These are phyloP conservation scores for Falco punctatus DNA, from an alignment of 2,113 vertebrate species.

Conservation along the genomic window DNA sequence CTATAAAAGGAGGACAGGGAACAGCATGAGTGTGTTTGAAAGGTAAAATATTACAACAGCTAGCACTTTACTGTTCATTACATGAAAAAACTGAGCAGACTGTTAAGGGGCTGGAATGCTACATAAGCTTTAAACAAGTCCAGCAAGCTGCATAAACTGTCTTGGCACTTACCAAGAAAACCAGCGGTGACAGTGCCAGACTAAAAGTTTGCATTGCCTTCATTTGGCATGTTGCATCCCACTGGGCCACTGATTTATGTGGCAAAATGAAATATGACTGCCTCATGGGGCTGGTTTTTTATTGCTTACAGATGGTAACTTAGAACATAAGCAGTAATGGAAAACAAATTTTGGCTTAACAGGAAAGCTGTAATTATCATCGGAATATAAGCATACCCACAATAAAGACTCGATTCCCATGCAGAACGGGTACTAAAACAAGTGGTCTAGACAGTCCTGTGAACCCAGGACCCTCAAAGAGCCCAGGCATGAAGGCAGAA, in stretches of 20 bases:
- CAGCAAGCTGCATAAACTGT: background rate
- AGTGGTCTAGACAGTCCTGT: background rate
- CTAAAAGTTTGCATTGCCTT: background rate
- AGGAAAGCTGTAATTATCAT: background rate
- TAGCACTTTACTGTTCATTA: background rate
- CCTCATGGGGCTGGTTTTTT: background rate
- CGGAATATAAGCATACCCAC: background rate
- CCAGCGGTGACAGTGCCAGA: background rate
- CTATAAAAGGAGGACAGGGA: background rate
- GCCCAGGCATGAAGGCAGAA: background rate
- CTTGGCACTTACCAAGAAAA: background rate
- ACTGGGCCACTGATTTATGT: background rate
- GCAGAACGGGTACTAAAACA: background rate
- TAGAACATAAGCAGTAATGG: background rate
- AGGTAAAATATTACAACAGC: background rate
- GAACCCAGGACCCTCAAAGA: background rate
- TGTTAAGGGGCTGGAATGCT: background rate
- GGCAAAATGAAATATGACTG: slow-evolving; percentile 5
- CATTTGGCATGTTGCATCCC: background rate
- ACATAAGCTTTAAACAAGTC: background rate
- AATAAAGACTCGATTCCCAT: background rate
- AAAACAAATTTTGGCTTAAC: slow-evolving; percentile 4
- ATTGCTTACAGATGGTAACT: slow-evolving; percentile 18
- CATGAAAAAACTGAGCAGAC: fast-evolving
- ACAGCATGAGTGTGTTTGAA: background rate